These are phyloP conservation scores for Bombylius major DNA, from an alignment of 2,888 invertebrate species.

Conservation along the genomic window DNA sequence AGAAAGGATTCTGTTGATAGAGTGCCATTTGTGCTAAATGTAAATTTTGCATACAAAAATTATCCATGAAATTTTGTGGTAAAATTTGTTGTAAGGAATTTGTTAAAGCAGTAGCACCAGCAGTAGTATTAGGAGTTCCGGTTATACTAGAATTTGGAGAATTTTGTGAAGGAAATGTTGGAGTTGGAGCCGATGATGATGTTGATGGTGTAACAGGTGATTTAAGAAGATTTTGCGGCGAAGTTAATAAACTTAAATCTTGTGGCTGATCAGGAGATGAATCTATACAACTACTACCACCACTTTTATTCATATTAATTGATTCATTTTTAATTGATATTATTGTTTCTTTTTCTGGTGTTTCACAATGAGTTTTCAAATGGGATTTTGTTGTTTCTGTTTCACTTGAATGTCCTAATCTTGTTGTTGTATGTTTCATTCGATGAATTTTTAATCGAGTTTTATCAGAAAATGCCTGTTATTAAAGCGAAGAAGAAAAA, in stretches of 20 bases:
- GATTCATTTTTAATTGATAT: too few species aligned
- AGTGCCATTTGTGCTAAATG: conserved; percentile 19
- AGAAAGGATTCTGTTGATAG: conserved; percentile 19
- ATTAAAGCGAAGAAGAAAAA: not conserved
- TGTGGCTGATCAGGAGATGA: conserved; percentile 8
- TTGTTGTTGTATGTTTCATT: conserved; percentile 16
- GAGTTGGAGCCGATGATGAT: not conserved
- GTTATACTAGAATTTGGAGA: not conserved
- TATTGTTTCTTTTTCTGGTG: not conserved
- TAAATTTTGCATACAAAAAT: conserved; percentile 19
- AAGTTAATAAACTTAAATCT: conserved; percentile 9
- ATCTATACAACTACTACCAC: not conserved
- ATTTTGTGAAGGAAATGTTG: not conserved
- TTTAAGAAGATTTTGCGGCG: not conserved
- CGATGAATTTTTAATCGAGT: conserved; percentile 18
- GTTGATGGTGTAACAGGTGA: not conserved
- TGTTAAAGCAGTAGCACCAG: not conserved
- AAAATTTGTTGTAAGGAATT: conserved; percentile 1
- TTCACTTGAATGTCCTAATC: conserved; percentile 7
- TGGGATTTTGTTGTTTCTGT: not conserved
- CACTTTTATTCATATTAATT: too few species aligned
- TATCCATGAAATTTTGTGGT: conserved; percentile 15
- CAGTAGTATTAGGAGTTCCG: too few species aligned
- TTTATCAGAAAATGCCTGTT: conserved; percentile 16
- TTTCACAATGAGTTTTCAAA: too few species aligned